Evolutionary conservation across 1,140 invertebrate species (phyloP), one percentile per base, ranked within the genome.

Genomic region (Anastrepha obliqua): DNA sequence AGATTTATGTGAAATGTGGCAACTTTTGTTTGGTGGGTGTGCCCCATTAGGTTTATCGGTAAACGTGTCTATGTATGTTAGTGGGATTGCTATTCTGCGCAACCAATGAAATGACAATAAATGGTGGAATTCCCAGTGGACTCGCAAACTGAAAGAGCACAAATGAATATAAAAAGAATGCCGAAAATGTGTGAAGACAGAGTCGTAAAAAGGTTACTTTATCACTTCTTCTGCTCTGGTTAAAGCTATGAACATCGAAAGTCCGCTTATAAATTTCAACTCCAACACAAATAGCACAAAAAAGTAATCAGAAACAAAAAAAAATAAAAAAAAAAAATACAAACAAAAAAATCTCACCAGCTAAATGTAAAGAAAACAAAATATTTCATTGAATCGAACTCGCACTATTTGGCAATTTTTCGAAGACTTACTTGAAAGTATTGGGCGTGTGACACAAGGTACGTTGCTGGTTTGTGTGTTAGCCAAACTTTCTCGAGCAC

Each of bases 151-250:
- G 29, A 70, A 44, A 55, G 51, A 55, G 51, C 11, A 55, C 6
- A 55, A 29, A 7, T 44, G 11, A 44, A 15, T n/a, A 47, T 2
- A 47, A 47, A 74, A 44, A 47, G 70, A 47, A 17, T 44, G 20
- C 29, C 44, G 15, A 5, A 74, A 47, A 44, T 9, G 17, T 74
- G 39, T 74, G 15, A 15, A 74, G 70, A 47, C 13, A n/a, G 15
- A 74, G 70, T 74, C 70, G 70, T 74, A 51, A 51, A 74, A 74
- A 74, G 39, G 70, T 74, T 74, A 74, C 17, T 74, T 74, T 74
- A 74, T 74, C 44, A n/a, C 70, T 44, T 70, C 13, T 42, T 51
- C 47, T 47, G 44, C 70, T 15, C 44, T 51, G 42, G 15, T 17
- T 74, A 74, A 67, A 74, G 70, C 44, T 15, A 47, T 13, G 70